Evolutionary conservation across 2,797 vertebrate genomes (phyloP).

Genomic region (Fringilla coelebs): DNA sequence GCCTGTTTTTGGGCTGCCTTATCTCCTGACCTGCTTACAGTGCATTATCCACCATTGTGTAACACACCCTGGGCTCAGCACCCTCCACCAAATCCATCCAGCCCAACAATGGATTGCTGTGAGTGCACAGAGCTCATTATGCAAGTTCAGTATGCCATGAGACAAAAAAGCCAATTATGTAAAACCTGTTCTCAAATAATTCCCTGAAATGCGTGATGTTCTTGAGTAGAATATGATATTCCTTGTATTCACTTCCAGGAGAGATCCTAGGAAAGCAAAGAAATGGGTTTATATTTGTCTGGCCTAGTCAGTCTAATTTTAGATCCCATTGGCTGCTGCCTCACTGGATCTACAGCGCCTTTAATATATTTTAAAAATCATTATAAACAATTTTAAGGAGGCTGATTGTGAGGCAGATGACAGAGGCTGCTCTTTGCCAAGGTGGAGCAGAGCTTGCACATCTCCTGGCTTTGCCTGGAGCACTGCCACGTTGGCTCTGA

Average conservation of each 20-base stretch:
- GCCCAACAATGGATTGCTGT: slow-evolving; percentile 21
- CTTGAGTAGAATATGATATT: slow-evolving; percentile 18
- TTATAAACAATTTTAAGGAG: slow-evolving; percentile 10
- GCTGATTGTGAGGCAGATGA: neutral
- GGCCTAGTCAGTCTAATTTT: neutral
- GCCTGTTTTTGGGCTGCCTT: slow-evolving; percentile 24
- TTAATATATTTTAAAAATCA: neutral
- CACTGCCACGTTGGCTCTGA: neutral
- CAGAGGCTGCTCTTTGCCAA: neutral
- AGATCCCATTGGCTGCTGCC: neutral
- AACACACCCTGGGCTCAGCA: neutral
- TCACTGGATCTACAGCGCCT: neutral
- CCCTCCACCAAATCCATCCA: neutral
- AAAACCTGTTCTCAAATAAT: slow-evolving; percentile 35
- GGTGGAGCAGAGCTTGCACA: neutral
- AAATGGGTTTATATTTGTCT: neutral
- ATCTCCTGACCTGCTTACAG: slow-evolving; percentile 52
- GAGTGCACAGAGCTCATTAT: slow-evolving; percentile 36
- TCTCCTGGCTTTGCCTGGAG: neutral
- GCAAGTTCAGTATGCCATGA: slow-evolving; percentile 41
- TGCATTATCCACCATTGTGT: slow-evolving; percentile 24
- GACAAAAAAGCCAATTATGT: slow-evolving; percentile 61
- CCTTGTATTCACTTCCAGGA: neutral
- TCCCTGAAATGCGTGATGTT: slow-evolving; percentile 9
- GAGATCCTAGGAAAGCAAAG: neutral